Conservation (phyloP, 1,140 invertebrate genomes). For the Hypothenemus hampei region DNA sequence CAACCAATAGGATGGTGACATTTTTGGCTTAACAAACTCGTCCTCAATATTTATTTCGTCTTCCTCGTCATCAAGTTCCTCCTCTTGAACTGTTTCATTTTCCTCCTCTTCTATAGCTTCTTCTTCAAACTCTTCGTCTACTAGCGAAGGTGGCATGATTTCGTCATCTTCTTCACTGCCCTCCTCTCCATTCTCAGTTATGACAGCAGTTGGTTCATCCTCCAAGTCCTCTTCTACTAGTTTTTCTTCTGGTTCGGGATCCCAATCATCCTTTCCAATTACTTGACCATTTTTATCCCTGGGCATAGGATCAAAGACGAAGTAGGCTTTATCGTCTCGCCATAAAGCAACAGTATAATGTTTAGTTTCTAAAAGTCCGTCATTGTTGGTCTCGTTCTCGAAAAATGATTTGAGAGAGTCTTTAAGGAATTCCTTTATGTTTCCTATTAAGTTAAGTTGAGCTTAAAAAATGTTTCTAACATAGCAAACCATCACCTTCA, state of each 20-base stretch:
- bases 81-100: neutral
- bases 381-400: slow-evolving; percentile 28
- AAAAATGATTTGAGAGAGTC: slow-evolving; percentile 20
- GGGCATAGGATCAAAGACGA: slow-evolving; percentile 42
- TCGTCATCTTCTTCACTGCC: neutral
- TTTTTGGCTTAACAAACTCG: slow-evolving; percentile 20
- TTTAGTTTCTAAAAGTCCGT: slow-evolving; percentile 34
- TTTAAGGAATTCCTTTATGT: slow-evolving; percentile 30
- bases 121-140: slow-evolving; percentile 5
- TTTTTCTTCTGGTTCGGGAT: slow-evolving; percentile 16
- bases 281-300: slow-evolving; percentile 36
- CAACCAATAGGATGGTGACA: slow-evolving; percentile 26
- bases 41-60: slow-evolving; percentile 16
- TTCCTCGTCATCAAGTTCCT: neutral
- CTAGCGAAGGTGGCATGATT: too few relatives aligned
- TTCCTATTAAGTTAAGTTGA: slow-evolving; percentile 25
- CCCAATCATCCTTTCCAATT: slow-evolving; percentile 33
- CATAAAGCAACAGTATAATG: slow-evolving; percentile 35
- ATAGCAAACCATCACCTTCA: slow-evolving; percentile 23
- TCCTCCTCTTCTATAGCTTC: slow-evolving; percentile 9
- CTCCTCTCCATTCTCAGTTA: slow-evolving; percentile 5
- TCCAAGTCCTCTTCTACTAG: slow-evolving; percentile 1
- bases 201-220: too few relatives aligned
- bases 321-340: slow-evolving; percentile 36
- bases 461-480: slow-evolving; percentile 1